Evolutionary conservation across 2,113 vertebrate species (phyloP), one percentile per base, ranked within the genome.

Genomic region (Melospiza melodia): DNA sequence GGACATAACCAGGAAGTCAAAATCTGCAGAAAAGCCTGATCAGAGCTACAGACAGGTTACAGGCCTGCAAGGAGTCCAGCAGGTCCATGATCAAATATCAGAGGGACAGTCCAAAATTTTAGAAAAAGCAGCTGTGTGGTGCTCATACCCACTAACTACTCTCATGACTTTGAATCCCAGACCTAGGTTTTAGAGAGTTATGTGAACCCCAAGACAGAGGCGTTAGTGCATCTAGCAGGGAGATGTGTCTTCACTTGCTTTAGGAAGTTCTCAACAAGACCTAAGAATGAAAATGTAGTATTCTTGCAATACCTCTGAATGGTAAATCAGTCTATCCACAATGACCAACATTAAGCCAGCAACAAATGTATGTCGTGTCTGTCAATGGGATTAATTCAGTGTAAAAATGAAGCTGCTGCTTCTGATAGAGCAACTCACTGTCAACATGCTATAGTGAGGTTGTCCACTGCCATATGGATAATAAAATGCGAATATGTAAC

Each of bases 301-400:
- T 24, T 76, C 39, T 35, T 75, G 23, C 10, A 72, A 46, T 49
- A 28, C 15, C 22, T 85, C 74, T 83, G 52, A 86, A 37, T 62
- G 11, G 48, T 94, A 90, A 89, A 84, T 84, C 74, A 81, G 49
- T 35, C 80, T 86, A 77, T 79, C 57, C 84, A 37, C 17, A 7
- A 67, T 0, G 10, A 85, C 37, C 49, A 88, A 33, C 11, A 69
- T 88, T 68, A 93, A 75, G n/a, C 54, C 83, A 87, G 65, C 39
- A 76, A 75, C 51, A 86, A 49, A 93, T 90, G 41, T 55, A 52
- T 86, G 72, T 46, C 25, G 61, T 68, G 67, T 91, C 84, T 88
- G 84, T 81, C 90, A 96, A 30, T 12, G 2, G 83, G 43, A 97
- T 73, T 92, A 74, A 93, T 81, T 87, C 74, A 66, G 35, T 92